These are phyloP conservation scores for Drosophila repletoides DNA, from an alignment of 1,140 invertebrate genomes.

Conservation along the genomic window DNA sequence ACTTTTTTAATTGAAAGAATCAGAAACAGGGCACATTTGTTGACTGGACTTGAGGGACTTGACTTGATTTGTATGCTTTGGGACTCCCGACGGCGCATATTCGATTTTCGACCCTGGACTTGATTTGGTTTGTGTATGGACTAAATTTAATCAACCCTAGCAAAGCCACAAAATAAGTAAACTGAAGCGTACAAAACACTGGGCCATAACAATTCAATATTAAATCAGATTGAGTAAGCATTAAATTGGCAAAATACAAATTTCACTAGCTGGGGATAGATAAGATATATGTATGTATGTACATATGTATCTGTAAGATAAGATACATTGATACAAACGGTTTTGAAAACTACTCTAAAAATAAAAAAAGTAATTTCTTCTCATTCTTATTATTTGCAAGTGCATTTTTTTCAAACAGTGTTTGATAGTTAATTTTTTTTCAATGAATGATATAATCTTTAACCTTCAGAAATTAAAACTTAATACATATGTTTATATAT, in stretches of 20 bases:
- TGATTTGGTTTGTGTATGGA: constrained; percentile 14
- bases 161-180: constrained; percentile 31
- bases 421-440: too few relatives aligned
- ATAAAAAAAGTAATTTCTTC: too few relatives aligned
- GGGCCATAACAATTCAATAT: constrained; percentile 7
- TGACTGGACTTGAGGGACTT: constrained; percentile 5
- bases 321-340: too few relatives aligned
- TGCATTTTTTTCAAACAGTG: too few relatives aligned
- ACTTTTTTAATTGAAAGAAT: constrained; percentile 49
- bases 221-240: not conserved
- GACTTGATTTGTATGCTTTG: constrained; percentile 2
- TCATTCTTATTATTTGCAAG: too few relatives aligned
- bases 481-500: too few relatives aligned
- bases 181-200: constrained; percentile 24
- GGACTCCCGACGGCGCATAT: not conserved
- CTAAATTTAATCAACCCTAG: constrained; percentile 29
- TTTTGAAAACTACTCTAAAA: too few relatives aligned
- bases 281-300: too few relatives aligned
- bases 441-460: too few relatives aligned
- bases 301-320: too few relatives aligned
- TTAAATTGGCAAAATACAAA: not conserved
- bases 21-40: constrained; percentile 16
- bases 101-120: not conserved
- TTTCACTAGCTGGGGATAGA: too few relatives aligned
- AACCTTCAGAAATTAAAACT: too few relatives aligned